Base-by-base conservation (phyloP, 2,888 invertebrate genomes). In the Pachymerium ferrugineum region DNA sequence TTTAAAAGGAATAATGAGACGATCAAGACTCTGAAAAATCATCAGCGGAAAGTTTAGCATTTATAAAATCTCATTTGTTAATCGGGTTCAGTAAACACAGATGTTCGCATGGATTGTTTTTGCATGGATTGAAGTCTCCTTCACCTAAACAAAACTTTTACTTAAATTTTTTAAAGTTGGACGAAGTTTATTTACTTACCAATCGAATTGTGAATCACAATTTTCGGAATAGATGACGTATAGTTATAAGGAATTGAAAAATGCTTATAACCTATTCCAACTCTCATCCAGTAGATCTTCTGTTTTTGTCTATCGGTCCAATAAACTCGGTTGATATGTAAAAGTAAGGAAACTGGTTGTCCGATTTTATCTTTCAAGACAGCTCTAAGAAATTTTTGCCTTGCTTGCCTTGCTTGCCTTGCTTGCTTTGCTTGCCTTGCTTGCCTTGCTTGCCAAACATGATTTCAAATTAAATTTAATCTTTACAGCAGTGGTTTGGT, bases 291-390 rank as follows among this genome's bases (percentile, higher is more conserved):
- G 16, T 68, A 33, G 19, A 33, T n/a, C 3, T 67, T 25, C 30
- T 19, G 31, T 6, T 71, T 30, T 10, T 29, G 47, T 16, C 62
- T 71, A 47, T 78, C 75, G 6, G 77, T 77, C 78, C 78, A 78
- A 19, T 75, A 77, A 0, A 78, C 0, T 14, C 33, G 73, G 10
- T 76, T 54, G n/a, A 75, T 72, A 47, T 72, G 62, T 1, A 76
- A 74, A 0, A 76, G 76, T 28, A 78, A n/a, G 0, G 78, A 77
- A 29, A 73, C 72, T 0, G 77, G 74, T 22, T 68, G 74, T 5
- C 77, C 76, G 3, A 74, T 14, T 42, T 72, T 54, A 12, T 70
- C 25, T 25, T 68, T 69, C 14, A 73, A 4, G 8, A 42, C 30
- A 30, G 12, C 14, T 5, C 72, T 35, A 47, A 33, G 2, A 62